A percentile compares a stretch with the other conserved stretches of the same genome.
These are phyloP conservation scores for Crotalus helleri DNA, from an alignment of 2,113 vertebrate species.

Conservation along the genomic window DNA sequence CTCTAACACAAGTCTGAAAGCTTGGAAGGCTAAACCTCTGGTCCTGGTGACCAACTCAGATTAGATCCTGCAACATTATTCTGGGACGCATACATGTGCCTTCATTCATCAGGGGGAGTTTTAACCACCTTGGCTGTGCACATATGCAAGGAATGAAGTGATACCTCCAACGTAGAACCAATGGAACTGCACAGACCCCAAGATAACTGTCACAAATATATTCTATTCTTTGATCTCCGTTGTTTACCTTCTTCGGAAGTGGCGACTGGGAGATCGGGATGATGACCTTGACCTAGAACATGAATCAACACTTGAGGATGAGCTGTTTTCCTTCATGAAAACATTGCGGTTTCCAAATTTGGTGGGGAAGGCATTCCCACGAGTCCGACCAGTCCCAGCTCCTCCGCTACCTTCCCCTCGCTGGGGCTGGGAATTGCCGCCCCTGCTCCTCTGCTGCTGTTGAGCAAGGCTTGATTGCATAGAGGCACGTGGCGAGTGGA, in stretches of 20 bases:
- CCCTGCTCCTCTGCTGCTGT: slow-evolving; percentile 56
- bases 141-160: not conserved
- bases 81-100: no score
- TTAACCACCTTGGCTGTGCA: no score
- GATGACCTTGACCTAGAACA: slow-evolving; percentile 83
- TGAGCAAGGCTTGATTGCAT: slow-evolving; percentile 22
- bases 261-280: slow-evolving; percentile 68
- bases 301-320: slow-evolving; percentile 83
- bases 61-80: not conserved
- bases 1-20: not conserved
- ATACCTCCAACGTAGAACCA: not conserved
- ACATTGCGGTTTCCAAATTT: slow-evolving; percentile 86
- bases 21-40: not conserved
- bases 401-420: slow-evolving; percentile 51
- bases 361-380: slow-evolving; percentile 57
- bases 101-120: not conserved
- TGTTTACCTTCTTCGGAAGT: slow-evolving; percentile 71
- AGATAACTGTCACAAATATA: not conserved
- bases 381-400: slow-evolving; percentile 60
- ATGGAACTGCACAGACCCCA: no score
- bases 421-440: slow-evolving; percentile 58
- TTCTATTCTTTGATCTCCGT: not conserved
- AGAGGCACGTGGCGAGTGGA: slow-evolving; percentile 67
- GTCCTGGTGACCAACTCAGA: not conserved
- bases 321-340: slow-evolving; percentile 85